These are phyloP conservation scores for Callospermophilus lateralis DNA, from an alignment of 2,113 vertebrate species.

Conservation along the genomic window DNA sequence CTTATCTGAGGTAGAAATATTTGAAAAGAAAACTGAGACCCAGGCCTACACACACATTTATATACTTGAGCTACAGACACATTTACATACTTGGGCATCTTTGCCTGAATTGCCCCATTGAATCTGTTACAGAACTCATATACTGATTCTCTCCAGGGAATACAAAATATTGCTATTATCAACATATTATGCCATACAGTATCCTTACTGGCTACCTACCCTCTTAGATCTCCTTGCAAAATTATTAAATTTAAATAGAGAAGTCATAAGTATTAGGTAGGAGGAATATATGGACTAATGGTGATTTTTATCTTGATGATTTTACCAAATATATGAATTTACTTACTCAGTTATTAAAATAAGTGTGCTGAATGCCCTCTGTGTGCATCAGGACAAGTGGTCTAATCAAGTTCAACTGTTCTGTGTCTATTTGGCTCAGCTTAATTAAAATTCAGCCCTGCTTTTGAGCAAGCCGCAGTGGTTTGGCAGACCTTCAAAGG, in stretches of 20 bases:
- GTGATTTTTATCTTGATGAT: slow-evolving; percentile 63
- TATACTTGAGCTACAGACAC: neutral
- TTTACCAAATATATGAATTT: slow-evolving; percentile 80
- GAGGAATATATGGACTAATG: slow-evolving; percentile 63
- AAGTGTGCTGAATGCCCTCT: slow-evolving; percentile 84
- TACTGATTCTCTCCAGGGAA: slow-evolving; percentile 2
- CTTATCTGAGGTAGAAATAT: slow-evolving; percentile 22
- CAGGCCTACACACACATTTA: neutral
- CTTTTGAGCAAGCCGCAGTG: slow-evolving; percentile 87
- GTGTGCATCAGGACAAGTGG: slow-evolving; percentile 83
- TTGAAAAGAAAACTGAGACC: slow-evolving; percentile 46
- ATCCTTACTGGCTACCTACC: neutral
- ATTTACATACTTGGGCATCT: neutral
- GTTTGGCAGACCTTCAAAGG: slow-evolving; percentile 90
- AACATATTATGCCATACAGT: neutral
- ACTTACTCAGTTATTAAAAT: slow-evolving; percentile 80
- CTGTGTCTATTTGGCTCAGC: slow-evolving; percentile 86
- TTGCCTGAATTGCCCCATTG: neutral
- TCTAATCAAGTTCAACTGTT: slow-evolving; percentile 87
- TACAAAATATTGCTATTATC: slow-evolving; percentile 43
- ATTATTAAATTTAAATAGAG: slow-evolving; percentile 23
- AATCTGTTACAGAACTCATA: slow-evolving; percentile 37
- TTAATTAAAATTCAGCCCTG: slow-evolving; percentile 89
- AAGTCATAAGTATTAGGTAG: neutral
- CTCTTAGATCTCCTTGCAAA: slow-evolving; percentile 39